Evolutionary conservation across 53 echinoderm and acorn worm species (phyloP).

Genomic region (Henricia sp.): DNA sequence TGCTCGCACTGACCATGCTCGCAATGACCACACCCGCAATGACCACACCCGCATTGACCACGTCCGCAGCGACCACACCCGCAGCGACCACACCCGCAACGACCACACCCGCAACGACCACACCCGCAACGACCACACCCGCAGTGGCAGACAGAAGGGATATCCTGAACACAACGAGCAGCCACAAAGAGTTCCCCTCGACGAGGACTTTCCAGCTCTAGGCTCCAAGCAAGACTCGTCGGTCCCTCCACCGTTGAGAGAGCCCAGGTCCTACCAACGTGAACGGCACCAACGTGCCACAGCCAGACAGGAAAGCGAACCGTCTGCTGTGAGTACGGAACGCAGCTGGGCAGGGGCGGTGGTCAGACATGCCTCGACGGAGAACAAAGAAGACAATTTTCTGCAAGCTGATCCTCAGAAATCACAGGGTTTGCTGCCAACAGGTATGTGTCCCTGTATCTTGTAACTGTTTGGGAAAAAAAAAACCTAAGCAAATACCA

Average conservation of each 20-base stretch:
- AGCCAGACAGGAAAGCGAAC: constrained; percentile 25
- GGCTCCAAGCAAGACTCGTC: constrained; percentile 5
- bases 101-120: too few species aligned
- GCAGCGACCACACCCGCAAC: not conserved
- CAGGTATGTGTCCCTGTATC: not conserved
- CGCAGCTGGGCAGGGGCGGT: constrained; percentile 38
- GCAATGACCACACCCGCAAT: not conserved
- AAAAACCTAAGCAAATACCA: too few species aligned
- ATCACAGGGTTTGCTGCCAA: constrained; percentile 12
- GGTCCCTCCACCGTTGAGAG: not conserved
- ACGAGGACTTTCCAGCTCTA: constrained; percentile 21
- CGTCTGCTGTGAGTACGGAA: constrained; percentile 29
- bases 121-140: not conserved
- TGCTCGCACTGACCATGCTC: not conserved
- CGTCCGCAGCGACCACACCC: not conserved
- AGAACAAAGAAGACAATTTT: not conserved
- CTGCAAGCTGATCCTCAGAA: not conserved
- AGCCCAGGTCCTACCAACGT: constrained; percentile 13
- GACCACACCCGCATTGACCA: not conserved
- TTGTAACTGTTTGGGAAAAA: too few species aligned
- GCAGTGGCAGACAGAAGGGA: not conserved
- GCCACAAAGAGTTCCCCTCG: not conserved
- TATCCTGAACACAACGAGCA: not conserved
- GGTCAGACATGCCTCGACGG: constrained; percentile 16
- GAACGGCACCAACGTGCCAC: constrained; percentile 10